Percentiles rank a stretch among this genome's conserved stretches.
These are phyloP conservation scores for Engystomops pustulosus DNA, from an alignment of 2,113 vertebrate species.

Conservation along the genomic window DNA sequence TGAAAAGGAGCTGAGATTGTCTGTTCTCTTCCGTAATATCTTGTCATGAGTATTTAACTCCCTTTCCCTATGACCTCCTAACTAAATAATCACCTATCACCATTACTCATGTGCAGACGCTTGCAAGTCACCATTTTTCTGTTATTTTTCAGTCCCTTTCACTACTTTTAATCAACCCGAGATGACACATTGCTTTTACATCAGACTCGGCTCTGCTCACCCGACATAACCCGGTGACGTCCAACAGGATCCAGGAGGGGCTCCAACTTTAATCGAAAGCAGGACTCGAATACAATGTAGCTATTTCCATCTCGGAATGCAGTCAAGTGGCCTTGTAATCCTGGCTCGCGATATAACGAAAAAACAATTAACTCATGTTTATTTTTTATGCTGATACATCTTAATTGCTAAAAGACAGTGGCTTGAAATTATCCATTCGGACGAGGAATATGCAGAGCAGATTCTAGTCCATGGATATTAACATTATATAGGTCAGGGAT, in stretches of 20 bases:
- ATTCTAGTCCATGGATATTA: slow-evolving; percentile 10
- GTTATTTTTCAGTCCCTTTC: slow-evolving; percentile 64
- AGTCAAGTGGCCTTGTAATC: slow-evolving; percentile 27
- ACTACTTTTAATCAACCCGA: slow-evolving; percentile 56
- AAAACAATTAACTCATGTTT: slow-evolving; percentile 36
- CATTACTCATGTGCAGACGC: slow-evolving; percentile 57
- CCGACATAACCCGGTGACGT: slow-evolving; percentile 61
- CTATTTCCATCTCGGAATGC: not conserved
- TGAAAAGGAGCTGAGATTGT: slow-evolving; percentile 36
- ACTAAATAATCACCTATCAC: slow-evolving; percentile 68
- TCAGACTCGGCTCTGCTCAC: slow-evolving; percentile 60
- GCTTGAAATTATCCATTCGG: slow-evolving; percentile 6
- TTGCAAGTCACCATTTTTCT: slow-evolving; percentile 65
- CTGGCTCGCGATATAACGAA: not conserved
- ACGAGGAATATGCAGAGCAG: slow-evolving; percentile 17
- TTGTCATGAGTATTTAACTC: slow-evolving; percentile 33
- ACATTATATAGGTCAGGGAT: slow-evolving; percentile 34
- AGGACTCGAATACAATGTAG: slow-evolving; percentile 58
- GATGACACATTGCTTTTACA: slow-evolving; percentile 48
- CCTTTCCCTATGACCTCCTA: slow-evolving; percentile 50
- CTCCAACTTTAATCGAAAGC: slow-evolving; percentile 69
- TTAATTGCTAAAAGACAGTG: slow-evolving; percentile 48
- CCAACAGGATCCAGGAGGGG: not conserved
- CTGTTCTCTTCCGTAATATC: slow-evolving; percentile 38
- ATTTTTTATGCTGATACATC: slow-evolving; percentile 21